Conservation (phyloP, 37 sponge, comb jelly and placozoan species). For the Chondrilla cf. caribensis region DNA sequence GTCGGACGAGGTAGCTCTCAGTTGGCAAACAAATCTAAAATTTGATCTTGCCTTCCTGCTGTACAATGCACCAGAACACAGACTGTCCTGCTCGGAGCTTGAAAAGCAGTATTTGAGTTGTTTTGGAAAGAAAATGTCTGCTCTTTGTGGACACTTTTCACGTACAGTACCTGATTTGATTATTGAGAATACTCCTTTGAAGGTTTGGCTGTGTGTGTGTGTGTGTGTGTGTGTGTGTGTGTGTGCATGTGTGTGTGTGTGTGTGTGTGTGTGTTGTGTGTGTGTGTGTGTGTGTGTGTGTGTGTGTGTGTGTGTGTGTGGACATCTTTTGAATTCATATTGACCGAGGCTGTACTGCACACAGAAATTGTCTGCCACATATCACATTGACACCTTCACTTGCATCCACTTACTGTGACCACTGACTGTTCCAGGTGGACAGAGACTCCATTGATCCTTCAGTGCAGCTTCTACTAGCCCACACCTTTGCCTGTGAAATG, state of each 20-base stretch:
- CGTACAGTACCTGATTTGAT: not conserved
- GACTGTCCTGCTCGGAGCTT: not conserved
- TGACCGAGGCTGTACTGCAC: no score
- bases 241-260: no score
- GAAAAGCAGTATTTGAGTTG: not conserved
- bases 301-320: conserved; percentile 22
- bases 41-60: conserved; percentile 7
- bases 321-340: not conserved
- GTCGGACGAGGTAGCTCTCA: not conserved
- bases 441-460: no score
- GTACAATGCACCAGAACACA: not conserved
- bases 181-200: not conserved
- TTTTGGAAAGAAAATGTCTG: conserved; percentile 9
- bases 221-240: no score
- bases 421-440: conserved; percentile 24
- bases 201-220: not conserved
- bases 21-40: not conserved
- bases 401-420: no score
- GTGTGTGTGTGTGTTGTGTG: conserved; percentile 10
- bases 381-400: no score
- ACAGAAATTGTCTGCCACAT: no score
- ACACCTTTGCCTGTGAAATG: conserved; percentile 53
- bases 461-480: conserved; percentile 27
- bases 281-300: conserved; percentile 8
- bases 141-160: not conserved